Evolutionary conservation across 1,140 invertebrate genomes (phyloP).

Genomic region (Sycophaga agraensis): DNA sequence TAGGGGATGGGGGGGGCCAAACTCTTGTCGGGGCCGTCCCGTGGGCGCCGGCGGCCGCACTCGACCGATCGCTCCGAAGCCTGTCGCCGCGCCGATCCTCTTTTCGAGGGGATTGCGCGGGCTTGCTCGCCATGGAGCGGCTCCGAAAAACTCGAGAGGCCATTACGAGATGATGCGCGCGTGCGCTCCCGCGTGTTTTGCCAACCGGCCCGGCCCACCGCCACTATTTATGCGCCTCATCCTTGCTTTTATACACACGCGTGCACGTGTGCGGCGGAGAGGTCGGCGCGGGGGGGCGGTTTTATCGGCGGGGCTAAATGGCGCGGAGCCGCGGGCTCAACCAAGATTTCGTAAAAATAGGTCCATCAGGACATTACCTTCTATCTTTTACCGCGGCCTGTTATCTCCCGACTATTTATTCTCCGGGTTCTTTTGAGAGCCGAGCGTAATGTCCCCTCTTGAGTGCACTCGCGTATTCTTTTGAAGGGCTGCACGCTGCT

Average conservation of each 20-base stretch:
- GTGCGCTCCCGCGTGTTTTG: too few relatives aligned
- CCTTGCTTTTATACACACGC: conserved; percentile 6
- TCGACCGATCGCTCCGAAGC: too few relatives aligned
- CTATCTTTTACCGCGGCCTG: too few relatives aligned
- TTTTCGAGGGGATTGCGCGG: conserved; percentile 9
- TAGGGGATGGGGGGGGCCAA: too few relatives aligned
- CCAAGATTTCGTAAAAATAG: conserved; percentile 8
- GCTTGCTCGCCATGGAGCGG: not conserved
- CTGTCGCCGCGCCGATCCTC: conserved; percentile 9
- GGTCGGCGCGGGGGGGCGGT: too few relatives aligned
- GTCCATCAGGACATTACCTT: not conserved
- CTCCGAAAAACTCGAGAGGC: conserved; percentile 22
- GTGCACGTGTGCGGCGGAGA: too few relatives aligned
- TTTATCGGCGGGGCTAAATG: conserved; percentile 25
- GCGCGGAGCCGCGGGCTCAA: not conserved
- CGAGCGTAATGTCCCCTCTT: too few relatives aligned
- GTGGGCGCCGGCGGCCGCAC: too few relatives aligned
- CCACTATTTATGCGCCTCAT: conserved; percentile 18
- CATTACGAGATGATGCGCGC: conserved; percentile 17
- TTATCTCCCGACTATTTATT: too few relatives aligned
- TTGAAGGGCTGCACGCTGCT: too few relatives aligned
- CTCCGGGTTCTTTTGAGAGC: too few relatives aligned
- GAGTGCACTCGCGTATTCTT: not conserved
- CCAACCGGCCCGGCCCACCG: not conserved
- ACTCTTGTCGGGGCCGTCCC: too few relatives aligned